These are phyloP conservation scores for Heliconius hermathena DNA, from an alignment of 1,140 invertebrate genomes.

Conservation along the genomic window DNA sequence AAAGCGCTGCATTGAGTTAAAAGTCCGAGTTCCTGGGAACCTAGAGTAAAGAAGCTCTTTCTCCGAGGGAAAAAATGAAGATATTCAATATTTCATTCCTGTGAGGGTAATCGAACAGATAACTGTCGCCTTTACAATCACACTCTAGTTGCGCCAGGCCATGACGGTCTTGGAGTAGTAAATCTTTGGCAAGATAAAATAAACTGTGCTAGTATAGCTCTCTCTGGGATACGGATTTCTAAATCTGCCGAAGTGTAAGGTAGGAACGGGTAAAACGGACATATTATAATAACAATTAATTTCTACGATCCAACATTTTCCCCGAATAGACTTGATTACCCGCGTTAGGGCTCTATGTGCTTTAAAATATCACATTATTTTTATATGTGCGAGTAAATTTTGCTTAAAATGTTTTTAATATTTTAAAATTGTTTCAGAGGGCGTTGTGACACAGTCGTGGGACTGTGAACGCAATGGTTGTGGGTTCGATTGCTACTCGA, in stretches of 20 bases:
- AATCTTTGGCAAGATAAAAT: not conserved
- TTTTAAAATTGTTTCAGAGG: not conserved
- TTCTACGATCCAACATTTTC: constrained; percentile 9
- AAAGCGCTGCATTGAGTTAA: too few relatives aligned
- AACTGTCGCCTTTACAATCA: too few relatives aligned
- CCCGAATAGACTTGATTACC: constrained; percentile 14
- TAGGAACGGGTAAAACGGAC: not conserved
- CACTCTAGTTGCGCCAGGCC: too few relatives aligned
- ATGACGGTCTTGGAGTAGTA: not conserved
- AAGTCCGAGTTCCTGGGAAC: too few relatives aligned
- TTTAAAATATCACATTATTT: not conserved
- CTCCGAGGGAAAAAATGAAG: too few relatives aligned
- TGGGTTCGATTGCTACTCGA: too few relatives aligned
- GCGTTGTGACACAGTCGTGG: too few relatives aligned
- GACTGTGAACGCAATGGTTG: too few relatives aligned
- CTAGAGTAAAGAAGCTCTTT: too few relatives aligned
- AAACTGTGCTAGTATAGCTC: not conserved
- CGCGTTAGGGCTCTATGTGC: not conserved
- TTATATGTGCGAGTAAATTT: not conserved
- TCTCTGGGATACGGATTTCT: not conserved
- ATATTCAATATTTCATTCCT: too few relatives aligned
- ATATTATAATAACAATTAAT: constrained; percentile 14
- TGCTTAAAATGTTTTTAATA: not conserved
- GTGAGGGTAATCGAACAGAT: too few relatives aligned
- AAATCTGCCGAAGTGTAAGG: not conserved